Conservation (phyloP, 2,113 vertebrate genomes). For the Urocynchramus pylzowi region DNA sequence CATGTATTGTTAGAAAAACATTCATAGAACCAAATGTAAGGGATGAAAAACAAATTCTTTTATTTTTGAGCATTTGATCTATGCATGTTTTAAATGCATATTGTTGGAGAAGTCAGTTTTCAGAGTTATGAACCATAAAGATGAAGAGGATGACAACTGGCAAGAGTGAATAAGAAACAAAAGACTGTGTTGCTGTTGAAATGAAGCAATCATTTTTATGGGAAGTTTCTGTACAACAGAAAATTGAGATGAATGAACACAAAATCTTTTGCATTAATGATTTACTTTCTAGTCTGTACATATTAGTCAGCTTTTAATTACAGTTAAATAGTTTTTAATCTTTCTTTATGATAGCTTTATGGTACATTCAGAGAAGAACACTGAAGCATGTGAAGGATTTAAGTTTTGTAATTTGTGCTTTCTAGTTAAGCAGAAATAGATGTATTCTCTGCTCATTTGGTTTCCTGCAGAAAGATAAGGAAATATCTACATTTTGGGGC, state of each 20-base stretch:
- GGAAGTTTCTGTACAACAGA: neutral
- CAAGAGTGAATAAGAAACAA: neutral
- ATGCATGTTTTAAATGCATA: neutral
- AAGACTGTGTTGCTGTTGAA: neutral
- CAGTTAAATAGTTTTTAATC: neutral
- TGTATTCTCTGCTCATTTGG: neutral
- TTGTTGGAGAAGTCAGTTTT: neutral
- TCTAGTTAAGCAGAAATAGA: neutral
- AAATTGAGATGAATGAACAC: slow-evolving; percentile 2
- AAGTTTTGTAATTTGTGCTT: neutral
- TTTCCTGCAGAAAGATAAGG: neutral
- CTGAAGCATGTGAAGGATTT: neutral
- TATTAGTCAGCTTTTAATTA: slow-evolving; percentile 12
- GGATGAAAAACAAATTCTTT: neutral
- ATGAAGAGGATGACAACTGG: neutral
- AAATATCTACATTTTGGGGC: neutral
- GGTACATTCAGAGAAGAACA: neutral
- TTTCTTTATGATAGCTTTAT: neutral
- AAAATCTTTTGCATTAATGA: neutral
- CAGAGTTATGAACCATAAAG: neutral
- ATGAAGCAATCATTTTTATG: neutral
- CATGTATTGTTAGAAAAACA: neutral
- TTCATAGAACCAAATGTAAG: neutral
- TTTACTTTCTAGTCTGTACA: neutral
- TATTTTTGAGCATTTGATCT: neutral